Evolutionary conservation across 2,888 invertebrate species (phyloP).

Genomic region (Drosophila tripunctata): DNA sequence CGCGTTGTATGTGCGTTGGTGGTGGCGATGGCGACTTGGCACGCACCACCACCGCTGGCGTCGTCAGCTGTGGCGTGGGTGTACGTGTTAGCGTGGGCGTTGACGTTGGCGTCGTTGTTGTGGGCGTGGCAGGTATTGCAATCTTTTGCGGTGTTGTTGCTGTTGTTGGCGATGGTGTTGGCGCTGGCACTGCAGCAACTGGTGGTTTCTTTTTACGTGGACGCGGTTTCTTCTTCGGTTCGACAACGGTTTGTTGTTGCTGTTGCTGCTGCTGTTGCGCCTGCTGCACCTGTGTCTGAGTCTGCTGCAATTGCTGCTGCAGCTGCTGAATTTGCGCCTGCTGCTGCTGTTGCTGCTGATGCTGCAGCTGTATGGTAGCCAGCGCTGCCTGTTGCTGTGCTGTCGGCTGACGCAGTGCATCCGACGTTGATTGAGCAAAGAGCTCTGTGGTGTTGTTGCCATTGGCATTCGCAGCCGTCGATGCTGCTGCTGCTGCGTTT

Average conservation of each 20-base stretch:
- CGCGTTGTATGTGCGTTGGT: slow-evolving; percentile 75
- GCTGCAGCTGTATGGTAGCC: slow-evolving; percentile 79
- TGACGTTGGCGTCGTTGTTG: slow-evolving; percentile 10
- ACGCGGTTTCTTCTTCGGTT: slow-evolving; percentile 76
- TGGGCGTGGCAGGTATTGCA: slow-evolving; percentile 50
- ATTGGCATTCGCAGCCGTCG: slow-evolving; percentile 3
- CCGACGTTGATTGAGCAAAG: slow-evolving; percentile 78
- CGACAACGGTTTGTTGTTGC: slow-evolving; percentile 48
- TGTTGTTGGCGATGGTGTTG: slow-evolving; percentile 25
- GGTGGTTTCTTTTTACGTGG: slow-evolving; percentile 76
- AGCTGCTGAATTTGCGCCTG: slow-evolving; percentile 68
- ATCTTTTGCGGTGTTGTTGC: slow-evolving; percentile 53
- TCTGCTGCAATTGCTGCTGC: slow-evolving; percentile 69
- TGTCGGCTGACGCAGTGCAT: slow-evolving; percentile 81
- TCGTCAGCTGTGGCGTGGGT: slow-evolving; percentile 30
- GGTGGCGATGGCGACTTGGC: slow-evolving; percentile 56
- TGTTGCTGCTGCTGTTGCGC: slow-evolving; percentile 57
- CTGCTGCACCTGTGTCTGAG: slow-evolving; percentile 69
- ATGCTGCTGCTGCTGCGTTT: slow-evolving; percentile 21
- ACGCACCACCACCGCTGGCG: slow-evolving; percentile 16
- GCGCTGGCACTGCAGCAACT: slow-evolving; percentile 26
- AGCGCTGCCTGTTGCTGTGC: slow-evolving; percentile 74
- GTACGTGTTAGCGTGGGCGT: slow-evolving; percentile 26
- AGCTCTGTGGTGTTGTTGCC: slow-evolving; percentile 51
- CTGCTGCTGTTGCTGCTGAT: slow-evolving; percentile 77